phyloP scores from a whole-genome alignment of 2,888 invertebrate species.

The Eupithecia dodoneata region DNA sequence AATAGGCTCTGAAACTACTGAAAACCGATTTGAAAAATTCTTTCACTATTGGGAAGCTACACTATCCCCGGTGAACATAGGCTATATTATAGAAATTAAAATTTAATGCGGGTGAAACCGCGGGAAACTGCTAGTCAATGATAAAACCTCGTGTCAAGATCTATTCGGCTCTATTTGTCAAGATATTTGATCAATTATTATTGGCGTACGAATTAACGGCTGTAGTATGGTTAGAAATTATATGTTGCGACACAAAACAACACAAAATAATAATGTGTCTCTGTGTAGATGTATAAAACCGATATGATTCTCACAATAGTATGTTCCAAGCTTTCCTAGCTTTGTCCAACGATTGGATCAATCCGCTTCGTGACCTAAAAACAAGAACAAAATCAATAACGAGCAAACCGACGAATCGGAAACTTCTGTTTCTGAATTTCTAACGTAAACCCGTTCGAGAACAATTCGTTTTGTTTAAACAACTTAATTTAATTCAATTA shows the following conservation, averaged over 20 bases:
- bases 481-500: slow-evolving; percentile 45
- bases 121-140: no score
- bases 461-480: slow-evolving; percentile 32
- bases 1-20: no score
- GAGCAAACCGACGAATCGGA: slow-evolving; percentile 3
- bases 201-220: background rate
- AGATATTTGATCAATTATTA: background rate
- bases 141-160: no score
- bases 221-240: background rate
- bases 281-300: background rate
- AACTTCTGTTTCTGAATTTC: slow-evolving; percentile 14
- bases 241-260: background rate
- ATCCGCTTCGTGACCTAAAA: slow-evolving; percentile 14
- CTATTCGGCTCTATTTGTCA: no score
- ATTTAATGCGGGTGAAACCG: no score
- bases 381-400: slow-evolving; percentile 24
- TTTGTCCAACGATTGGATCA: slow-evolving; percentile 17
- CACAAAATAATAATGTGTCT: background rate
- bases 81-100: no score
- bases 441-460: slow-evolving; percentile 16
- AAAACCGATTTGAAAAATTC: no score
- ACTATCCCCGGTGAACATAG: no score
- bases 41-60: no score
- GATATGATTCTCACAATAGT: background rate
- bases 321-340: slow-evolving; percentile 4